phyloP scores from a whole-genome alignment of 2,113 vertebrate species.

The Thermophis baileyi region DNA sequence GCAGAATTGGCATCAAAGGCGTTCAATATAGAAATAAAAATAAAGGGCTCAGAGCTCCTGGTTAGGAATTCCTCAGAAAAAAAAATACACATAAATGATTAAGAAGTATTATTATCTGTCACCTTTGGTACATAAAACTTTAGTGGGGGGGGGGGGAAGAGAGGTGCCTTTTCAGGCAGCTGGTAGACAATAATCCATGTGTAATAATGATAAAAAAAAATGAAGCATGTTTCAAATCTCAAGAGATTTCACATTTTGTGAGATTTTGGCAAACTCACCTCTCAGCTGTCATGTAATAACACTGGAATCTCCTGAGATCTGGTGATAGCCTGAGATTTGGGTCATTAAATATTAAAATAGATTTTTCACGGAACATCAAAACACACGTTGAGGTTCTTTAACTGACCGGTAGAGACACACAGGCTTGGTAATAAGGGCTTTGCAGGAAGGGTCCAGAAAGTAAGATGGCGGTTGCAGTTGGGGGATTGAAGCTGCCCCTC shows the following conservation, averaged over 20 bases:
- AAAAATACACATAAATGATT: background rate
- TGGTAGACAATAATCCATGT: background rate
- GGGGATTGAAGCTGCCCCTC: background rate
- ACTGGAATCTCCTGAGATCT: background rate
- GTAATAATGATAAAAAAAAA: background rate
- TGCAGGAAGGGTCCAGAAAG: background rate
- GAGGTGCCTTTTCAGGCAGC: background rate
- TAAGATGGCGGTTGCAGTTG: background rate
- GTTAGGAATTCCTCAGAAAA: background rate
- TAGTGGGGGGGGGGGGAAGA: background rate
- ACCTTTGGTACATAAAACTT: background rate
- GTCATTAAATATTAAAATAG: background rate
- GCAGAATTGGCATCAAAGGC: background rate
- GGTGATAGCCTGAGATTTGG: background rate
- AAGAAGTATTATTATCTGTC: background rate
- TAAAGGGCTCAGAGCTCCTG: background rate
- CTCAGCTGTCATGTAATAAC: background rate
- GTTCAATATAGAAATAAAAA: background rate
- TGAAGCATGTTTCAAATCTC: background rate
- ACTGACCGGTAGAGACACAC: background rate
- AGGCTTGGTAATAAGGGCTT: background rate
- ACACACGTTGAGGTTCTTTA: background rate
- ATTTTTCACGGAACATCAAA: background rate
- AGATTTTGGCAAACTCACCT: background rate
- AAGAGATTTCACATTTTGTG: background rate